These are phyloP conservation scores for Choristoneura rosaceana DNA, from an alignment of 2,888 invertebrate genomes.

Conservation along the genomic window DNA sequence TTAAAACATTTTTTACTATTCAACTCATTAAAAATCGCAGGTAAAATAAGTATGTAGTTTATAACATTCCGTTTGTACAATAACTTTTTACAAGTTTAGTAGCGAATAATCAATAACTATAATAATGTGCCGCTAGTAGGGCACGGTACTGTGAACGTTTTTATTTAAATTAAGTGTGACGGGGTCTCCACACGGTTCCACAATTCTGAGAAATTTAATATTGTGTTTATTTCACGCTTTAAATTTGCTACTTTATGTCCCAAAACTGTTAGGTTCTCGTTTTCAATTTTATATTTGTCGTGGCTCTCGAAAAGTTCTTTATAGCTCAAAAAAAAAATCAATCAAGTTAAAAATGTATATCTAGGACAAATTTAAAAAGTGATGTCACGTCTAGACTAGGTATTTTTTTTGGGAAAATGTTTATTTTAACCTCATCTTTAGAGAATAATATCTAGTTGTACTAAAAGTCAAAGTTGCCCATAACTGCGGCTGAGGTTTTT, in stretches of 20 bases:
- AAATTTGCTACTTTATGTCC: not conserved
- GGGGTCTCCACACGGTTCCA: not conserved
- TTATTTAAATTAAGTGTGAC: not conserved
- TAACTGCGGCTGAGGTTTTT: not conserved
- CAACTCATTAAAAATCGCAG: not conserved
- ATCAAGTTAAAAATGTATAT: not conserved
- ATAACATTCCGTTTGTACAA: constrained; percentile 41
- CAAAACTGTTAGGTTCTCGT: not conserved
- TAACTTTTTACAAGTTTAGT: constrained; percentile 35
- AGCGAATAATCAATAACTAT: constrained; percentile 11
- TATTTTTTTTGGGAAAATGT: not conserved
- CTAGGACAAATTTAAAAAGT: constrained; percentile 2
- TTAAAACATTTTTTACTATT: not conserved
- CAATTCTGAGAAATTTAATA: not conserved
- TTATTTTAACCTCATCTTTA: constrained; percentile 2
- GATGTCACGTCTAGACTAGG: not conserved
- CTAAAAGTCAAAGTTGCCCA: constrained; percentile 3
- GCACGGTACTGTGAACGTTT: not conserved
- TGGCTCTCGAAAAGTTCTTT: not conserved
- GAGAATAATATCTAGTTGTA: constrained; percentile 1
- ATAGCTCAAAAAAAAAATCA: constrained; percentile 1
- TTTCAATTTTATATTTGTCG: not conserved
- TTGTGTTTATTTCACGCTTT: not conserved
- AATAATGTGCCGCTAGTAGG: constrained; percentile 2
- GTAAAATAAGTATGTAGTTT: not conserved